These are phyloP conservation scores for Papilio protenor DNA, from an alignment of 2,888 invertebrate genomes.

Conservation along the genomic window DNA sequence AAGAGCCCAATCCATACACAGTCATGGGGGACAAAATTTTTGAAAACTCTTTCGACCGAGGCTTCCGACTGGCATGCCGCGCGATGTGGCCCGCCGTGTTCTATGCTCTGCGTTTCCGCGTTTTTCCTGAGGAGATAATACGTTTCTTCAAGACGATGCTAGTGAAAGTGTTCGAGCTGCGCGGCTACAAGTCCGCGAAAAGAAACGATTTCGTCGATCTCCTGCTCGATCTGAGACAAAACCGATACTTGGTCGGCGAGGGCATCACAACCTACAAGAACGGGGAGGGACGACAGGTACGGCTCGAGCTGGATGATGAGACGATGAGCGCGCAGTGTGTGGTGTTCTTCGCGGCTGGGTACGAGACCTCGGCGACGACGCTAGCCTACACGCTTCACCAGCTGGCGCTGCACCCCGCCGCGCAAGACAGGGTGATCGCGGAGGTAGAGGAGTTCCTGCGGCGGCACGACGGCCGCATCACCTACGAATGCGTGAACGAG, in stretches of 20 bases:
- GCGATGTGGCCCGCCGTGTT: slow-evolving; percentile 66
- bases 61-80: slow-evolving; percentile 53
- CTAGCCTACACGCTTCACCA: slow-evolving; percentile 60
- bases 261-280: slow-evolving; percentile 55
- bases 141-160: slow-evolving; percentile 59
- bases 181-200: slow-evolving; percentile 55
- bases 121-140: slow-evolving; percentile 54
- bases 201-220: slow-evolving; percentile 67
- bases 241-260: slow-evolving; percentile 59
- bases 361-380: slow-evolving; percentile 63
- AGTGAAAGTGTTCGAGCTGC: slow-evolving; percentile 55
- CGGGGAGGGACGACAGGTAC: slow-evolving; percentile 50
- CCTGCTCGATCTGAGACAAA: slow-evolving; percentile 57
- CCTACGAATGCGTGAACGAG: slow-evolving; percentile 62
- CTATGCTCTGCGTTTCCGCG: slow-evolving; percentile 58
- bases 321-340: slow-evolving; percentile 81
- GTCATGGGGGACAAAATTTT: slow-evolving; percentile 58
- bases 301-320: slow-evolving; percentile 65
- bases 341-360: slow-evolving; percentile 73
- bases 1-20: slow-evolving; percentile 56
- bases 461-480: slow-evolving; percentile 51
- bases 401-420: slow-evolving; percentile 58
- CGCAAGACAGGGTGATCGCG: slow-evolving; percentile 52
- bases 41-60: slow-evolving; percentile 52
- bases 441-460: slow-evolving; percentile 61